A percentile compares a stretch with the other conserved stretches of the same genome.
phyloP scores from a whole-genome alignment of 2,888 invertebrate species.

The Clostera curtula region DNA sequence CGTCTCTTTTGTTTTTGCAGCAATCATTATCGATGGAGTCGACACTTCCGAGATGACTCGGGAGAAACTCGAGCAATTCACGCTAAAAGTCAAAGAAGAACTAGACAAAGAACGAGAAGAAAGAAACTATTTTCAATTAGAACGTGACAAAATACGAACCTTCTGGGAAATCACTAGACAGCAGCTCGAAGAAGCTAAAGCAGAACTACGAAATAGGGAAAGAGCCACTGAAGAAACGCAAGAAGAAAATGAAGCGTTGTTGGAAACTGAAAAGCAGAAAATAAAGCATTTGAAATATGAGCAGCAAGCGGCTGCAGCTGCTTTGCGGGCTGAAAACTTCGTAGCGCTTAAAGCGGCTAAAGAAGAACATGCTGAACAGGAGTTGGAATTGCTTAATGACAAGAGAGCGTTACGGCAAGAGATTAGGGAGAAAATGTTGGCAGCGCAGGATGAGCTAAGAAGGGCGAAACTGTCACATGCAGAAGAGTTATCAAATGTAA shows the following conservation, averaged over 20 bases:
- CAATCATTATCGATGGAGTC: conserved; percentile 88
- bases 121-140: conserved; percentile 95
- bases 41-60: conserved; percentile 94
- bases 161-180: conserved; percentile 97
- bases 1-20: conserved; percentile 46
- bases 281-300: conserved; percentile 95
- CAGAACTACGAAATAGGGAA: conserved; percentile 78
- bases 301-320: conserved; percentile 89
- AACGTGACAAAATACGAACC: conserved; percentile 93
- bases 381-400: conserved; percentile 83
- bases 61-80: conserved; percentile 93
- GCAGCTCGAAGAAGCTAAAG: conserved; percentile 89
- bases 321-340: conserved; percentile 88
- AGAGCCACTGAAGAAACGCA: conserved; percentile 91
- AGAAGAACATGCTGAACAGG: conserved; percentile 86
- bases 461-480: conserved; percentile 84
- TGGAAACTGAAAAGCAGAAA: conserved; percentile 93
- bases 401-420: conserved; percentile 80
- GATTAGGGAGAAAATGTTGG: conserved; percentile 80
- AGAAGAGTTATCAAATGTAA: conserved; percentile 78
- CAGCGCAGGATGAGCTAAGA: conserved; percentile 83
- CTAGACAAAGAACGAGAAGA: conserved; percentile 96
- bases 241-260: conserved; percentile 89
- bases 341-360: conserved; percentile 88
- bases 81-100: conserved; percentile 89